These are phyloP conservation scores for Olivierus martensii DNA, from an alignment of 1,140 invertebrate species.

Conservation along the genomic window DNA sequence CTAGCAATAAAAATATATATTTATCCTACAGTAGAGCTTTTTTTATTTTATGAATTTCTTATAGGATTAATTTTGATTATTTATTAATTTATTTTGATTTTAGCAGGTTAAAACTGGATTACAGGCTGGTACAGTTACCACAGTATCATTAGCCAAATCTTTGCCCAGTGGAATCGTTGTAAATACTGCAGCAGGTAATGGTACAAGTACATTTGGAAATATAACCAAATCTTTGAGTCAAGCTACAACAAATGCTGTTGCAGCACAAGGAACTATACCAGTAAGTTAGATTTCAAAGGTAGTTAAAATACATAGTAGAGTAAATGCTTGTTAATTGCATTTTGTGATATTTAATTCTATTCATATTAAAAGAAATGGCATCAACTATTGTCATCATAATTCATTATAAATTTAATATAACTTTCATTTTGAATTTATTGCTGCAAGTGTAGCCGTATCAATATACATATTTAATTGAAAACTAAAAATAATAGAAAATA, in stretches of 20 bases:
- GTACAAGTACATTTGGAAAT: constrained; percentile 21
- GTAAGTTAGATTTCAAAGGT: neutral
- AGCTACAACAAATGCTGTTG: neutral
- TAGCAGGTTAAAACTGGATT: constrained; percentile 8
- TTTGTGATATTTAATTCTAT: too few relatives aligned
- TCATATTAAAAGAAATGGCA: too few relatives aligned
- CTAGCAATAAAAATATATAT: too few relatives aligned
- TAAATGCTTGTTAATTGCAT: too few relatives aligned
- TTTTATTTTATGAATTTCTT: neutral
- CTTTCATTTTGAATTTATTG: too few relatives aligned
- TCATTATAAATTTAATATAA: too few relatives aligned
- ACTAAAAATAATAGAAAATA: too few relatives aligned
- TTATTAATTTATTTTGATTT: neutral
- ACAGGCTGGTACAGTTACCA: constrained; percentile 4
- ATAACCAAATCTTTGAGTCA: constrained; percentile 28
- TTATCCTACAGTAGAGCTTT: too few relatives aligned
- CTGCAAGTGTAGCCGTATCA: too few relatives aligned
- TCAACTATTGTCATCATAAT: too few relatives aligned
- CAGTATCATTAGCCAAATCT: constrained; percentile 11
- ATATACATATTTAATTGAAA: too few relatives aligned
- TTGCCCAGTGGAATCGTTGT: constrained; percentile 14
- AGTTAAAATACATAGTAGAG: too few relatives aligned
- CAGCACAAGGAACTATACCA: constrained; percentile 1
- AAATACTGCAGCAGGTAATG: neutral
- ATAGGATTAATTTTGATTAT: neutral